Conservation (phyloP, 2,888 invertebrate genomes). For the Leucoma salicis region DNA sequence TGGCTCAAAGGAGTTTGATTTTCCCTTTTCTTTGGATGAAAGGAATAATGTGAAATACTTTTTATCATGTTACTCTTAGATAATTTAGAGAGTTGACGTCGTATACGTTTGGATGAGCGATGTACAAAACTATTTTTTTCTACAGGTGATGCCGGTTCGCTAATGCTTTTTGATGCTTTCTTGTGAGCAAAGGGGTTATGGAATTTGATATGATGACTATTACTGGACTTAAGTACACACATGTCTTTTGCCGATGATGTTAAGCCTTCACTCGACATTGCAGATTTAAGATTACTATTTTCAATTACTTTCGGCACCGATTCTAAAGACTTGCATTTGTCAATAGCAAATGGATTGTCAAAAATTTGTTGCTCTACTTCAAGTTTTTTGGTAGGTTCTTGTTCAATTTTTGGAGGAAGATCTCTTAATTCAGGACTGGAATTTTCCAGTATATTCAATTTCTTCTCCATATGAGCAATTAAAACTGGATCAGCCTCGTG, state of each 20-base stretch:
- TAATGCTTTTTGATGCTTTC: slow-evolving; percentile 64
- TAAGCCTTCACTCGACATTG: slow-evolving; percentile 31
- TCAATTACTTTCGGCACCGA: slow-evolving; percentile 19
- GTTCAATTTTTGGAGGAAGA: not conserved
- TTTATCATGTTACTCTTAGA: slow-evolving; percentile 74
- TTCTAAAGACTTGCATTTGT: slow-evolving; percentile 33
- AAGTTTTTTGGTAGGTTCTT: slow-evolving; percentile 20
- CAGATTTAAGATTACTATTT: slow-evolving; percentile 17
- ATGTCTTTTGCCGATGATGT: slow-evolving; percentile 40
- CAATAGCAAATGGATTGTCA: slow-evolving; percentile 25
- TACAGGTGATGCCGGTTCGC: slow-evolving; percentile 71
- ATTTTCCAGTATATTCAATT: slow-evolving; percentile 48
- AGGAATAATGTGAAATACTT: slow-evolving; percentile 71
- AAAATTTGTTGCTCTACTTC: slow-evolving; percentile 26
- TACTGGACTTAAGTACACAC: slow-evolving; percentile 57
- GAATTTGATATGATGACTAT: slow-evolving; percentile 59
- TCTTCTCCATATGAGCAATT: slow-evolving; percentile 62
- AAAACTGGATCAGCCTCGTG: slow-evolving; percentile 53
- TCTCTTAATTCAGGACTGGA: slow-evolving; percentile 14
- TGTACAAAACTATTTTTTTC: slow-evolving; percentile 69
- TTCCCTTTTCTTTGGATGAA: slow-evolving; percentile 66
- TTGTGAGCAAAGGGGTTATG: slow-evolving; percentile 70
- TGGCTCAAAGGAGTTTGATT: slow-evolving; percentile 58
- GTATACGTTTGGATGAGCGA: slow-evolving; percentile 70
- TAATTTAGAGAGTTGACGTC: slow-evolving; percentile 63